Conservation (phyloP, 2,113 vertebrate genomes). For the Mastomys natalensis region DNA sequence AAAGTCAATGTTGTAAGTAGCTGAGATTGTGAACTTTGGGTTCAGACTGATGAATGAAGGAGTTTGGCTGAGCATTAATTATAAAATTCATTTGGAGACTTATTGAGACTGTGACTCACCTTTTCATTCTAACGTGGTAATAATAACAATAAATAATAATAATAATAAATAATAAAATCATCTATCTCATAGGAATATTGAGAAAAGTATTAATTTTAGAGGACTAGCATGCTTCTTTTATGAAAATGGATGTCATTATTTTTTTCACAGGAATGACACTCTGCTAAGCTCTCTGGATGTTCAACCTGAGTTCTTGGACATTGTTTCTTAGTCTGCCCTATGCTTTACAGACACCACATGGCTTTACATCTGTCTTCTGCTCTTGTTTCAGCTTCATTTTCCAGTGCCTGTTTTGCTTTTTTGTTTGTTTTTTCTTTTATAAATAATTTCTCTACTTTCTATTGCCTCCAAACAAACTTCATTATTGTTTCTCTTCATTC, state of each 20-base stretch:
- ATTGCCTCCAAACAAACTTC: neutral
- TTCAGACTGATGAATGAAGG: neutral
- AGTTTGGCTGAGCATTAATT: neutral
- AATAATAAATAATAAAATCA: neutral
- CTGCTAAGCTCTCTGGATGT: neutral
- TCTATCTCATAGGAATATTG: neutral
- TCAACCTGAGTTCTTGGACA: neutral
- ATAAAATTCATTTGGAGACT: neutral
- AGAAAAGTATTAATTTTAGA: neutral
- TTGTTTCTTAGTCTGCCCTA: neutral
- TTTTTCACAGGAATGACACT: neutral
- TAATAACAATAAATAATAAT: neutral
- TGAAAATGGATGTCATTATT: neutral
- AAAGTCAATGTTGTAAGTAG: neutral
- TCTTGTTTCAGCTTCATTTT: neutral
- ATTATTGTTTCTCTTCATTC: neutral
- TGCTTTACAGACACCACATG: neutral
- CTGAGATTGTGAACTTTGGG: neutral
- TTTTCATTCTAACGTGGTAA: neutral
- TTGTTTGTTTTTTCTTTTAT: no score
- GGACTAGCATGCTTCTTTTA: neutral
- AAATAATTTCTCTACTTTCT: neutral
- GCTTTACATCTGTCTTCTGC: neutral
- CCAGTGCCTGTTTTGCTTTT: neutral
- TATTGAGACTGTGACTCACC: neutral